These are phyloP conservation scores for Recurvirostra avosetta DNA, from an alignment of 2,113 vertebrate genomes.

Conservation along the genomic window DNA sequence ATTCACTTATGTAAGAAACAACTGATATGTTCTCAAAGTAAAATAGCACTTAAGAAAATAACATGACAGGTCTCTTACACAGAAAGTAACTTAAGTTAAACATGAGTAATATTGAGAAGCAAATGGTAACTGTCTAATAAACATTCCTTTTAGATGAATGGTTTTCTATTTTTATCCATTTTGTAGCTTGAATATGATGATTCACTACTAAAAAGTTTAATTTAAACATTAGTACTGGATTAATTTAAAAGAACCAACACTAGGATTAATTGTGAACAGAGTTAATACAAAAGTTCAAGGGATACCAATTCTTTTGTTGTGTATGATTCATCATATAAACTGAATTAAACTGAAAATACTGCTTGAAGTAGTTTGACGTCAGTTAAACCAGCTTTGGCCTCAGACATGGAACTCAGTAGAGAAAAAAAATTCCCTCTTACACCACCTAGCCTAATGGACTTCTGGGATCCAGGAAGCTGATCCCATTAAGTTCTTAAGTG, in stretches of 20 bases:
- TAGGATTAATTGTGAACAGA: conserved; percentile 8
- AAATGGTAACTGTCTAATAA: conserved; percentile 24
- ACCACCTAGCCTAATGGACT: neutral
- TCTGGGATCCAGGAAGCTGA: neutral
- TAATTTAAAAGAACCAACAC: neutral
- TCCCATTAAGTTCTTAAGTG: neutral
- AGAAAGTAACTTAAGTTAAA: conserved; percentile 36
- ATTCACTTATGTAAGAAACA: neutral
- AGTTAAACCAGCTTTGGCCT: neutral
- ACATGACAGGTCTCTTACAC: neutral
- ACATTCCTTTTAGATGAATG: conserved; percentile 2
- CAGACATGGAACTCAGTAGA: neutral
- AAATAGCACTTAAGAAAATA: conserved; percentile 40
- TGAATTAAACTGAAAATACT: neutral
- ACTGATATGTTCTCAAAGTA: conserved; percentile 8
- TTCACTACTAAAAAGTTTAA: conserved; percentile 1
- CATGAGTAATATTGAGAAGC: neutral
- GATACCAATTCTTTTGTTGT: neutral
- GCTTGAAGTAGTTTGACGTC: neutral
- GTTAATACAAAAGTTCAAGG: neutral
- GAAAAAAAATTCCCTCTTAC: neutral
- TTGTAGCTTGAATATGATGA: neutral
- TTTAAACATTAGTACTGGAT: conserved; percentile 8
- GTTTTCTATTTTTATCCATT: conserved; percentile 13
- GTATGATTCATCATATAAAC: neutral